A percentile compares a stretch with the other conserved stretches of the same genome.
phyloP scores from a whole-genome alignment of 2,888 invertebrate genomes.

The Cryptops parisi region DNA sequence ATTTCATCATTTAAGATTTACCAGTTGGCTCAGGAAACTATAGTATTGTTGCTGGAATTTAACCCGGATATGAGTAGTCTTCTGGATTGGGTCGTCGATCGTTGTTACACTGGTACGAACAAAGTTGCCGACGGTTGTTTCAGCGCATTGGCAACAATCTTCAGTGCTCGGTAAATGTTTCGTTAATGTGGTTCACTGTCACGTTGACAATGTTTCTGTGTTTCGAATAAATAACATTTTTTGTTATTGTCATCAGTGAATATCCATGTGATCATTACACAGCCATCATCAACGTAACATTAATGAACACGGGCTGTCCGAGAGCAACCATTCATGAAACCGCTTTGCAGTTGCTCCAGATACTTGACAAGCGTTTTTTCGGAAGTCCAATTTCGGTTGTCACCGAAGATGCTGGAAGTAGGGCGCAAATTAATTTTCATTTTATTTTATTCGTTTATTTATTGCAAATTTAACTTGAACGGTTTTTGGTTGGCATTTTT shows the following conservation, averaged over 20 bases:
- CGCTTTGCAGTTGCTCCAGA: constrained; percentile 80
- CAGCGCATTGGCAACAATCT: constrained; percentile 85
- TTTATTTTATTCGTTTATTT: too few species aligned
- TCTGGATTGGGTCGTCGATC: constrained; percentile 94
- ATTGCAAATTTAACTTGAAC: neutral
- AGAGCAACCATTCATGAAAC: constrained; percentile 82
- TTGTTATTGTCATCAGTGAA: too few species aligned
- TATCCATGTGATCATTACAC: constrained; percentile 97
- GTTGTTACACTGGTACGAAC: constrained; percentile 84
- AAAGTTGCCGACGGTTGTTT: constrained; percentile 94
- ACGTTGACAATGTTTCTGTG: neutral
- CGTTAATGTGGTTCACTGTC: constrained; percentile 4
- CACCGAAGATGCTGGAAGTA: constrained; percentile 3
- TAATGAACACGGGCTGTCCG: constrained; percentile 92
- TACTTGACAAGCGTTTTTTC: constrained; percentile 87
- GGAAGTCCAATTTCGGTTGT: constrained; percentile 36
- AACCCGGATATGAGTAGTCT: constrained; percentile 84
- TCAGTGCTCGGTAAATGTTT: constrained; percentile 65
- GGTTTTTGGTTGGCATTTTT: neutral
- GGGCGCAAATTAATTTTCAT: too few species aligned
- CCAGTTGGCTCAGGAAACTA: constrained; percentile 79
- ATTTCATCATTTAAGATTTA: constrained; percentile 50
- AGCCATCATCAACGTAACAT: constrained; percentile 91
- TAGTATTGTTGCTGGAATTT: constrained; percentile 81
- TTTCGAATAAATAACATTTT: too few species aligned